Percentiles rank a stretch among this genome's conserved stretches.
Evolutionary conservation across 2,888 invertebrate genomes (phyloP).

Genomic region (Rutpela maculata): DNA sequence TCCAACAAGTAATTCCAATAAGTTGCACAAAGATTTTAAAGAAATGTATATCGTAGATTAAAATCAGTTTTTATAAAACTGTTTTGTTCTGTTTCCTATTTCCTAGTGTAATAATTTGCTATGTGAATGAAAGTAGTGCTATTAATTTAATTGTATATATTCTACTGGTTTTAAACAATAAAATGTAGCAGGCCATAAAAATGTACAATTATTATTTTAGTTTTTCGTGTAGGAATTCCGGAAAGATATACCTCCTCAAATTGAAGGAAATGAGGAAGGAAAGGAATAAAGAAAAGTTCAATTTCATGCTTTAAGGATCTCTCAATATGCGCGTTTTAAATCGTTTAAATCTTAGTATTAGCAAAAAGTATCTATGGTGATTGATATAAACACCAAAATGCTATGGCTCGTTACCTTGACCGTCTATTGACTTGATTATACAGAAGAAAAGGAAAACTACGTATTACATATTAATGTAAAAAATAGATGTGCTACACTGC

Average conservation of each 20-base stretch:
- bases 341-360: neutral
- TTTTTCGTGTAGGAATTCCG: neutral
- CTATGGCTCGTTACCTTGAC: neutral
- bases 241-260: neutral
- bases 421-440: neutral
- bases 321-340: neutral
- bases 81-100: neutral
- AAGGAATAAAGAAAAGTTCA: neutral
- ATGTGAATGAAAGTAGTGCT: neutral
- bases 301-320: conserved; percentile 13
- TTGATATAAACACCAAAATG: neutral
- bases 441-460: neutral
- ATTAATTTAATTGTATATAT: neutral
- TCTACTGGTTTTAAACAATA: neutral
- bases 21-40: neutral
- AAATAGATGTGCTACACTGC: conserved; percentile 1
- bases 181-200: neutral
- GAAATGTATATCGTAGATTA: neutral
- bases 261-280: neutral
- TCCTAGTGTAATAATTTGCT: neutral
- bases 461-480: neutral
- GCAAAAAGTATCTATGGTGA: neutral
- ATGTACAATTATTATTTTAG: neutral
- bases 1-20: neutral
- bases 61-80: neutral